phyloP scores from a whole-genome alignment of 2,113 vertebrate species.

The Spermophilus dauricus region DNA sequence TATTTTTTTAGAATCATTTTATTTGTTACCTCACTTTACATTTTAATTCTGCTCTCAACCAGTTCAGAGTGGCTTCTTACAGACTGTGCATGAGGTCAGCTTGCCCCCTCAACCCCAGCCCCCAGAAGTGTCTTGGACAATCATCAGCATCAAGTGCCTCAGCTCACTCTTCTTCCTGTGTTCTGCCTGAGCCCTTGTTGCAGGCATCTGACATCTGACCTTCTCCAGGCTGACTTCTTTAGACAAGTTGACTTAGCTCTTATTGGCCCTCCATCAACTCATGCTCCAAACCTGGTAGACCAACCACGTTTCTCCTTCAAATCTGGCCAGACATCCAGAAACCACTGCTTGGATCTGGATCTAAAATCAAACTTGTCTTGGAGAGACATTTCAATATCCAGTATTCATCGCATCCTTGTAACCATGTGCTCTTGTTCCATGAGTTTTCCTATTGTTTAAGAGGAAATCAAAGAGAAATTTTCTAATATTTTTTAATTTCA shows the following conservation, averaged over 20 bases:
- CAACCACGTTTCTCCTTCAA: background rate
- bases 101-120: accelerated
- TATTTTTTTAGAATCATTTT: background rate
- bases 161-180: background rate
- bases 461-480: background rate
- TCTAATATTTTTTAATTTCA: background rate
- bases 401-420: background rate
- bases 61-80: background rate
- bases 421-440: background rate
- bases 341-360: background rate
- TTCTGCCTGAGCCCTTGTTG: background rate
- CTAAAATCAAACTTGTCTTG: background rate
- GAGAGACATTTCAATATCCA: background rate
- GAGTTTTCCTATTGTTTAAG: background rate
- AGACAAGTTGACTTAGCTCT: background rate
- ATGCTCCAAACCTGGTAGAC: background rate
- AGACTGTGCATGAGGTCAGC: background rate
- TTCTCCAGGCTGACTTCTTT: background rate
- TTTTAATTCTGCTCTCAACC: background rate
- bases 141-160: background rate
- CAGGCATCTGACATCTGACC: no score
- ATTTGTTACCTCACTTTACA: background rate
- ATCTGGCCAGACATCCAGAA: background rate
- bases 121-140: background rate
- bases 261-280: background rate